phyloP scores from a whole-genome alignment of 2,113 vertebrate genomes.

The Cygnus atratus region DNA sequence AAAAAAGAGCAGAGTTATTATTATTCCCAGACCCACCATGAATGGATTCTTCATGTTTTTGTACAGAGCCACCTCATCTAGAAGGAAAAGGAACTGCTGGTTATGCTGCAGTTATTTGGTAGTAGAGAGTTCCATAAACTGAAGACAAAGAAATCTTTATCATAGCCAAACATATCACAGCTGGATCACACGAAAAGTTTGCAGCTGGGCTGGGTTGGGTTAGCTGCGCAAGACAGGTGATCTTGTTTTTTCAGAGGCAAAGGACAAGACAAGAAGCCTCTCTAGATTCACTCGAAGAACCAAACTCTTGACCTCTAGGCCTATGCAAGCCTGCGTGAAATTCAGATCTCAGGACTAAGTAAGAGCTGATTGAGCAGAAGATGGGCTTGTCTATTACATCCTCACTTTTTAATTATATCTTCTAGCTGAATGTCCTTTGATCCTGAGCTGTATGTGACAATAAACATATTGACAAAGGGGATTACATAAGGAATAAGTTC shows the following conservation, averaged over 20 bases:
- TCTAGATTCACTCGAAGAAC: constrained; percentile 28
- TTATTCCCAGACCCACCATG: background rate
- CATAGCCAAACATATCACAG: background rate
- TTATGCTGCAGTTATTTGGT: background rate
- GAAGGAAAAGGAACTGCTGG: background rate
- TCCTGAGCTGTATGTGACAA: constrained; percentile 41
- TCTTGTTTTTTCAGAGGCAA: constrained; percentile 28
- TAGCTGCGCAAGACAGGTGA: background rate
- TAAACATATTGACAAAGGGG: constrained; percentile 24
- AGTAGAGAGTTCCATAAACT: background rate
- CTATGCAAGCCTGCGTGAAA: background rate
- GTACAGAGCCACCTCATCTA: background rate
- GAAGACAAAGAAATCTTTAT: background rate
- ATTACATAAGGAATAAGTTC: background rate
- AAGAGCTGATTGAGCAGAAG: constrained; percentile 66
- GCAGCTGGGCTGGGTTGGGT: background rate
- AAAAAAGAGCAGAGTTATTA: background rate
- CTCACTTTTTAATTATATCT: constrained; percentile 65
- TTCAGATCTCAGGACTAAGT: constrained; percentile 32
- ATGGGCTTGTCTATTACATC: constrained; percentile 57
- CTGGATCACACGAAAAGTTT: background rate
- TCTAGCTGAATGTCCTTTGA: constrained; percentile 42
- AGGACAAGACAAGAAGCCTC: constrained; percentile 34
- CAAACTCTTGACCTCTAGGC: constrained; percentile 54
- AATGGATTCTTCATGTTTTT: background rate